Percentiles rank a stretch among this genome's conserved stretches.
phyloP scores from a whole-genome alignment of 2,113 vertebrate genomes.

The Heterocephalus glaber region DNA sequence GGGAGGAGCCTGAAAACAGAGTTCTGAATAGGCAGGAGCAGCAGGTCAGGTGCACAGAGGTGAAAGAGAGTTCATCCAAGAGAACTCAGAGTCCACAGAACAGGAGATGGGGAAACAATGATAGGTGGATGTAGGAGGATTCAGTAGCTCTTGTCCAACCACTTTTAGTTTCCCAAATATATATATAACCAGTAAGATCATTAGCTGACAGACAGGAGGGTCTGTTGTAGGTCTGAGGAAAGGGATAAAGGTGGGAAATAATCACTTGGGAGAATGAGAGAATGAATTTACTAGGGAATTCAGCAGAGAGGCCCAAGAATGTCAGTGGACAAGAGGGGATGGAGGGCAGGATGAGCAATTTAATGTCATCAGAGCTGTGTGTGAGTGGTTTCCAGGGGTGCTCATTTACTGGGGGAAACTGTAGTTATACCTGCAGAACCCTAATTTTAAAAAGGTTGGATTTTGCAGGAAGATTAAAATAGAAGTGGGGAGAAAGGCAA shows the following conservation, averaged over 20 bases:
- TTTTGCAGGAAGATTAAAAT: not conserved
- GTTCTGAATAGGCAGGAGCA: not conserved
- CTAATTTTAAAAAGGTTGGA: not conserved
- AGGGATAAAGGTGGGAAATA: not conserved
- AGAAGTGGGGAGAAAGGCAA: not conserved
- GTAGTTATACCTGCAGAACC: not conserved
- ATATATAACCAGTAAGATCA: not conserved
- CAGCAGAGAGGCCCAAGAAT: not conserved
- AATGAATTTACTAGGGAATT: not conserved
- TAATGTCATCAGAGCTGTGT: not conserved
- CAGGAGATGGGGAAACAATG: fast-evolving
- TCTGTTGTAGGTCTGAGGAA: not conserved
- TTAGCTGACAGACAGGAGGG: not conserved
- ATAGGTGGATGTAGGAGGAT: too few species aligned
- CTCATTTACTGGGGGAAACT: not conserved
- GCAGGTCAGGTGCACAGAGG: not conserved
- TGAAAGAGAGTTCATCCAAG: too few species aligned
- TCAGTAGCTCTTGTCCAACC: not conserved
- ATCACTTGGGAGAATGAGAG: not conserved
- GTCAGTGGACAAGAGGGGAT: not conserved
- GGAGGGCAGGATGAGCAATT: not conserved
- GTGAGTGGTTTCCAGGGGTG: not conserved
- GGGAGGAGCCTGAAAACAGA: not conserved
- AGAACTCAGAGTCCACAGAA: not conserved
- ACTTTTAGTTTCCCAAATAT: not conserved